Percentiles rank a stretch among this genome's conserved stretches.
These are phyloP conservation scores for Harpalus rufipes DNA, from an alignment of 2,888 invertebrate genomes.

Conservation along the genomic window DNA sequence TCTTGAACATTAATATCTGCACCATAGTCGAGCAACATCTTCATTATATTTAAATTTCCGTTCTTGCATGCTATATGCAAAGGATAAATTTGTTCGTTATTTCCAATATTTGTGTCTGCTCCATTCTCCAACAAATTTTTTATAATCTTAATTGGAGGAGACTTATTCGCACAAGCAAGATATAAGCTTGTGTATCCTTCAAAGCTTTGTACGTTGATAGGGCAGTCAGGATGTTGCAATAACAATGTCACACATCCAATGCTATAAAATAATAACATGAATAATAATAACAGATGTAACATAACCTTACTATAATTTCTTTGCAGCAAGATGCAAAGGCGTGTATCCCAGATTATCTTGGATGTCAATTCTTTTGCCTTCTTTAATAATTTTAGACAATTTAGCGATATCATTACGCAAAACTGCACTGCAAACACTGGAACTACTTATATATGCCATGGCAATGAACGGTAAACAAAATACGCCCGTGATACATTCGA, in stretches of 20 bases:
- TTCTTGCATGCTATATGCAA: constrained; percentile 34
- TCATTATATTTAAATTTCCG: neutral
- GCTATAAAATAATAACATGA: constrained; percentile 33
- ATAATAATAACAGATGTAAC: constrained; percentile 13
- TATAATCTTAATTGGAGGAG: constrained; percentile 6
- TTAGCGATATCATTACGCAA: constrained; percentile 33
- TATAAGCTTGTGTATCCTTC: constrained; percentile 54
- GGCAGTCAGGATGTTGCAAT: constrained; percentile 21
- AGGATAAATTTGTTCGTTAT: constrained; percentile 34
- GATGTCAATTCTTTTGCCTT: constrained; percentile 40
- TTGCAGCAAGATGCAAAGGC: constrained; percentile 48
- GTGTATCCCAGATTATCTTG: constrained; percentile 56
- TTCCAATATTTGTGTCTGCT: constrained; percentile 44
- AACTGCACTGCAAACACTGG: constrained; percentile 29
- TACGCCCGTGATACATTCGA: too few relatives aligned
- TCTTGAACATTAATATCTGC: constrained; percentile 43
- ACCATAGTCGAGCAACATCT: constrained; percentile 12
- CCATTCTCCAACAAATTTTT: constrained; percentile 9
- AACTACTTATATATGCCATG: constrained; percentile 50
- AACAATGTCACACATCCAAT: neutral
- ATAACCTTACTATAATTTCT: constrained; percentile 13
- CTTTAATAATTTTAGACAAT: constrained; percentile 7
- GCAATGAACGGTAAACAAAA: neutral
- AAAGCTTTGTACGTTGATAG: constrained; percentile 13
- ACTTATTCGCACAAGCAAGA: constrained; percentile 6